Evolutionary conservation across 2,888 invertebrate genomes (phyloP), one percentile per base, ranked within the genome.

Genomic region (Mythimna pallens): DNA sequence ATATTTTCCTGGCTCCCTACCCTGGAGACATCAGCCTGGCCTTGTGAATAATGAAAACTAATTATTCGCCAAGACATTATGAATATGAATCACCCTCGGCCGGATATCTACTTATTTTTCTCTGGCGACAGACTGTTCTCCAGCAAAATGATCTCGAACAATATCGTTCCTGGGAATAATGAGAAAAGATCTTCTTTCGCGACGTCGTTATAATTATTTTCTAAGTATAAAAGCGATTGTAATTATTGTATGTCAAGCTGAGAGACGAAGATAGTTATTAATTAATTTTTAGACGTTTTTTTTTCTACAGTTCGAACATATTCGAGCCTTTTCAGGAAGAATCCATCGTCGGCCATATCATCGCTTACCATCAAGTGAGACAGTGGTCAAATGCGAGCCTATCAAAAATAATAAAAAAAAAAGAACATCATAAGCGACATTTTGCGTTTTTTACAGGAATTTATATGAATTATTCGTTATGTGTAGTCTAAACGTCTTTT

Each of bases 61-160:
- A 92, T 92, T 92, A 92, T 91, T 90, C 90, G 76, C 87, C 25
- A 81, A 81, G 87, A 87, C 89, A 89, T 91, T 92, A 92, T 91
- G 91, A 92, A 90, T 92, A 92, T 89, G 91, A 92, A 92, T 91
- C 76, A 88, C 89, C 70, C 70, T 73, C 54, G 78, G 83, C 82
- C 81, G 83, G 82, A 83, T 84, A 86, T 87, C 87, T 84, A 81
- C 82, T 88, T 89, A 89, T 90, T 92, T 92, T 90, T 87, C 87
- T 87, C 76, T 69, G 84, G 83, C 83, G 87, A 88, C 84, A 86
- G 87, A 85, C 84, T 81, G 81, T 78, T 86, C 78, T 57, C 62
- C 14, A 55, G 83, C 84, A 81, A 86, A 88, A 87, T 87, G 80
- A 80, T 89, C 89, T 85, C 77, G 86, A 86, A 89, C 86, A 88